A percentile compares a stretch with the other conserved stretches of the same genome.
phyloP scores from a whole-genome alignment of 35 echinoderm and acorn worm species.

The Apostichopus parvimensis region DNA sequence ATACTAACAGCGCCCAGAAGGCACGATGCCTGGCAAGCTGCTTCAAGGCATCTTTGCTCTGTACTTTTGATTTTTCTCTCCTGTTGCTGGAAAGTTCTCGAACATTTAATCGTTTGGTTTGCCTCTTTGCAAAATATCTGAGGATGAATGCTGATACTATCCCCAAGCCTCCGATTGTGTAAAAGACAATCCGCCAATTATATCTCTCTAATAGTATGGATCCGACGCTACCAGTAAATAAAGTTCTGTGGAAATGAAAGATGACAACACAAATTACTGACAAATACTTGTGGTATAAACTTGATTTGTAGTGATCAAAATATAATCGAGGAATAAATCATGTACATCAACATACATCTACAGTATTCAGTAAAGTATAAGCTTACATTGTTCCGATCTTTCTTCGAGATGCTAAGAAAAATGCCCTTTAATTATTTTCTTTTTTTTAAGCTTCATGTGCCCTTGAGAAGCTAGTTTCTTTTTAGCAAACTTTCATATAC shows the following conservation, averaged over 20 bases:
- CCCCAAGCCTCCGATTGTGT: slow-evolving; percentile 75
- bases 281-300: not conserved
- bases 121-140: slow-evolving; percentile 51
- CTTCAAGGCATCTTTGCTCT: not conserved
- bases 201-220: slow-evolving; percentile 77
- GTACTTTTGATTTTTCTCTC: slow-evolving; percentile 1
- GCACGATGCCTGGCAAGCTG: slow-evolving; percentile 40
- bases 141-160: slow-evolving; percentile 60
- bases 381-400: too few relatives aligned
- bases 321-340: too few relatives aligned
- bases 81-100: slow-evolving; percentile 50
- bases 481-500: too few relatives aligned
- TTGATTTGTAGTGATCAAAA: too few relatives aligned
- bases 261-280: slow-evolving; percentile 14
- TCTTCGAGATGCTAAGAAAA: too few relatives aligned
- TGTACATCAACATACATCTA: too few relatives aligned
- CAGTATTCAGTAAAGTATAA: too few relatives aligned
- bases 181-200: slow-evolving; percentile 86
- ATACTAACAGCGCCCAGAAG: slow-evolving; percentile 63
- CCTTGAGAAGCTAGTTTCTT: too few relatives aligned
- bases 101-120: slow-evolving; percentile 56
- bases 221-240: slow-evolving; percentile 83
- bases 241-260: slow-evolving; percentile 57
- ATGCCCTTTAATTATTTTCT: too few relatives aligned
- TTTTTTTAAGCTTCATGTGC: too few relatives aligned